A percentile compares a stretch with the other conserved stretches of the same genome.
phyloP scores from a whole-genome alignment of 2,797 vertebrate species.

The Chiroxiphia lanceolata region DNA sequence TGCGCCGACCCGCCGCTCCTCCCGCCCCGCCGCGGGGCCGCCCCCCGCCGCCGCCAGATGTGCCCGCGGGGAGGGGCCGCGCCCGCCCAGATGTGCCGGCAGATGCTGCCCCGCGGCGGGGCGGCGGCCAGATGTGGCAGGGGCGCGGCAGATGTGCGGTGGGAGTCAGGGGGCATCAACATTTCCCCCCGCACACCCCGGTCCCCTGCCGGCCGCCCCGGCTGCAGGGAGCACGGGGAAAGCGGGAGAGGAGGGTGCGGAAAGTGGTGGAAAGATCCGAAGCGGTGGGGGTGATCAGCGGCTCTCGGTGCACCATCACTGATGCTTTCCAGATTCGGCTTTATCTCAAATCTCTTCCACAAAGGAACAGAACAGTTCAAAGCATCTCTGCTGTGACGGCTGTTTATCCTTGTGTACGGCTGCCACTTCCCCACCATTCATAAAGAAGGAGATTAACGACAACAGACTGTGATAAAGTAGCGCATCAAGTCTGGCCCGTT shows the following conservation, averaged over 20 bases:
- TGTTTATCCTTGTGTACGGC: not conserved
- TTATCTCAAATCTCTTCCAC: slow-evolving; percentile 36
- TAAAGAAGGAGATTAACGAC: not conserved
- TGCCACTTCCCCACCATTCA: not conserved
- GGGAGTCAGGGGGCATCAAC: not conserved
- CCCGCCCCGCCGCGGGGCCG: slow-evolving; percentile 15
- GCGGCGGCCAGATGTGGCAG: not conserved
- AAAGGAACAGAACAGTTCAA: slow-evolving; percentile 10
- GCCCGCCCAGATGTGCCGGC: slow-evolving; percentile 25
- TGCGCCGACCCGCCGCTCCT: slow-evolving; percentile 21
- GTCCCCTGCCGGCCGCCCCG: not conserved
- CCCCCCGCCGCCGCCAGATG: slow-evolving; percentile 50
- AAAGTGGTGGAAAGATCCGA: not conserved
- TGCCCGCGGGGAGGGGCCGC: slow-evolving; percentile 25
- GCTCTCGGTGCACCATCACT: not conserved
- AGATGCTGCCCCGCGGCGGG: not conserved
- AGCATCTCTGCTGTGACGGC: not conserved
- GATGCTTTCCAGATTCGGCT: slow-evolving; percentile 47
- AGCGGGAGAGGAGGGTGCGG: not conserved
- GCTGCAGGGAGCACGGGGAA: not conserved
- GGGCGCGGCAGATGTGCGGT: not conserved
- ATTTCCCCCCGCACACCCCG: fast-evolving
- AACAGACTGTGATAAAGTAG: not conserved
- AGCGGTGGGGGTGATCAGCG: not conserved
- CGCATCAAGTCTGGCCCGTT: not conserved